Percentiles rank a stretch among this genome's conserved stretches.
These are phyloP conservation scores for Euthynnus affinis DNA, from an alignment of 2,797 vertebrate genomes.

Conservation along the genomic window DNA sequence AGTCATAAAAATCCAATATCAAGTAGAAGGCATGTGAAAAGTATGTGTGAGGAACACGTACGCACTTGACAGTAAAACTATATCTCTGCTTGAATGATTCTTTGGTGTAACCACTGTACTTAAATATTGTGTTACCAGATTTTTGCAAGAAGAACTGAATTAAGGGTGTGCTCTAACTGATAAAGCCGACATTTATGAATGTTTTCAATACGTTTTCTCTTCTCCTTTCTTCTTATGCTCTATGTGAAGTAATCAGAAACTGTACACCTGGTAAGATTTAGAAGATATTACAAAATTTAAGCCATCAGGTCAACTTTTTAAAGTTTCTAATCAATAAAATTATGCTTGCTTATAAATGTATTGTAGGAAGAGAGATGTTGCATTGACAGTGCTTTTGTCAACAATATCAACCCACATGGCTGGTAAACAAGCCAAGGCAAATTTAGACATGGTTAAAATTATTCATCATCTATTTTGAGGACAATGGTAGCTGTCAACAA, in stretches of 20 bases:
- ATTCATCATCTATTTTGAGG: conserved; percentile 40
- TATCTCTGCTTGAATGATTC: too few relatives aligned
- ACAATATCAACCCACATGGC: conserved; percentile 13
- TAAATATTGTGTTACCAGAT: too few relatives aligned
- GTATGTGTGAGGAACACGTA: not conserved
- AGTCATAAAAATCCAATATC: not conserved
- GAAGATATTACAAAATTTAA: not conserved
- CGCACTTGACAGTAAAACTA: not conserved
- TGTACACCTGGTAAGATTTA: not conserved
- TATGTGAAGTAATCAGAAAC: not conserved
- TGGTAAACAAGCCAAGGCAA: conserved; percentile 15
- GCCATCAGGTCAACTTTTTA: not conserved
- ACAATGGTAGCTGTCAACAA: conserved; percentile 66
- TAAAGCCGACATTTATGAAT: too few relatives aligned
- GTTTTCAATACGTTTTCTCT: not conserved
- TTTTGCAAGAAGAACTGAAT: too few relatives aligned
- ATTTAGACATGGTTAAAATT: conserved; percentile 57
- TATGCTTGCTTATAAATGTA: too few relatives aligned
- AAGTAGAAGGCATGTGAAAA: not conserved
- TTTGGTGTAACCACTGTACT: too few relatives aligned
- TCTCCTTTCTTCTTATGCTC: too few relatives aligned
- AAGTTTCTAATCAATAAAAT: not conserved
- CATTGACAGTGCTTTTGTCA: conserved; percentile 11
- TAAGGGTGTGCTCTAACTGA: too few relatives aligned
- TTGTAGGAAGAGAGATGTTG: not conserved